Evolutionary conservation across 2,797 vertebrate species (phyloP), one percentile per base, ranked within the genome.

Genomic region (Lates japonicus): DNA sequence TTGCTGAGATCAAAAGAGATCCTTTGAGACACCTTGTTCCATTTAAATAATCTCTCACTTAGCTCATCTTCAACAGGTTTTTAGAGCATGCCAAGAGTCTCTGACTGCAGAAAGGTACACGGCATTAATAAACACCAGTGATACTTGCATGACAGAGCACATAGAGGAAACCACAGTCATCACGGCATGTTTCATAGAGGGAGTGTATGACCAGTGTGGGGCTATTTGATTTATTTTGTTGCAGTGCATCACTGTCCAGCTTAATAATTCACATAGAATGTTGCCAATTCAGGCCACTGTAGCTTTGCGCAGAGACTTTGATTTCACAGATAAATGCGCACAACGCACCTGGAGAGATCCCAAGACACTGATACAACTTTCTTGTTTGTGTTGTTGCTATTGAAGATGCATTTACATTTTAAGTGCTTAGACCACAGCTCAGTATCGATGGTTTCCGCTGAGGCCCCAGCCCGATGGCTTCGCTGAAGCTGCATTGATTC

Each of bases 1-100:
- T 88, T 89, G 75, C 88, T 72, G 88, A 92, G 88, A 94, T 90
- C 87, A 94, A 89, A 93, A 78, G 52, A 81, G 77, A 75, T 94
- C 91, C 84, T 63, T 20, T 12, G 90, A 92, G 92, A 94, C 49
- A 73, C 86, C 74, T 87, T 91, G 91, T 90, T 80, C 92, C 83
- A 92, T 90, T 94, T 94, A 76, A 81, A 84, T 83, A 79, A 90
- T 86, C 68, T 86, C 82, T 63, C 48, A 80, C 84, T 90, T 87
- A 74, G 74, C 78, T 80, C 58, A 31, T 59, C 61, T 59, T 74
- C 83, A 84, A 83, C 84, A 87, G 81, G 80, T 87, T 84, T 84
- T 48, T 64, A 39, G 70, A 75, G 68, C 46, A 61, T 51, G 59
- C 0, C 5, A 33, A 48, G 57, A n/a, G 37, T 64, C 41, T 76